A percentile compares a stretch with the other conserved stretches of the same genome.
Evolutionary conservation across 1,140 invertebrate genomes (phyloP).

Genomic region (Probaryconus sp.): DNA sequence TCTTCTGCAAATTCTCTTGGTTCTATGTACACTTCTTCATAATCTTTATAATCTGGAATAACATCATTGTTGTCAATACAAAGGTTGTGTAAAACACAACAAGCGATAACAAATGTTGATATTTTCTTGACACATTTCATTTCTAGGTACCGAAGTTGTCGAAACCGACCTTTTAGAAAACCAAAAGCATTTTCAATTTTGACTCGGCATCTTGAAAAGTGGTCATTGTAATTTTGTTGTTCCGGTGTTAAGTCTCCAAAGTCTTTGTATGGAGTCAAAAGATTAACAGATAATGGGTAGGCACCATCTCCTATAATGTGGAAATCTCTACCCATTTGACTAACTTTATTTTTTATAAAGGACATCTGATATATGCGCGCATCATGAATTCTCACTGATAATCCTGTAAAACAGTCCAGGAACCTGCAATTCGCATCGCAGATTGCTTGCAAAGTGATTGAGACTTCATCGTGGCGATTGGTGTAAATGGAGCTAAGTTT

Average conservation of each 20-base stretch:
- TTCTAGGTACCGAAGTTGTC: too few species aligned
- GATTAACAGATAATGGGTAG: constrained; percentile 3
- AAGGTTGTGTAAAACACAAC: too few species aligned
- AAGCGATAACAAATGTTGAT: too few species aligned
- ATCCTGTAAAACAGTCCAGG: not conserved
- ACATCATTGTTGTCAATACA: too few species aligned
- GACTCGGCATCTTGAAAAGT: too few species aligned
- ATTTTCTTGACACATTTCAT: too few species aligned
- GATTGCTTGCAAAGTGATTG: constrained; percentile 8
- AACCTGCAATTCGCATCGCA: constrained; percentile 7
- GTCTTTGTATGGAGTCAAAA: constrained; percentile 9
- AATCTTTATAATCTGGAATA: too few species aligned
- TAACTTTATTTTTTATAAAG: not conserved
- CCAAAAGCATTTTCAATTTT: too few species aligned
- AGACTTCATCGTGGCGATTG: constrained; percentile 7
- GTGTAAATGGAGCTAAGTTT: not conserved
- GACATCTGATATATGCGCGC: constrained; percentile 5
- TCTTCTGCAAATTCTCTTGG: too few species aligned
- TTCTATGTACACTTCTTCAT: too few species aligned
- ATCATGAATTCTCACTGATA: constrained; percentile 13
- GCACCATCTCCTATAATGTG: constrained; percentile 13
- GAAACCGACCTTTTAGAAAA: too few species aligned
- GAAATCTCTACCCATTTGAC: not conserved
- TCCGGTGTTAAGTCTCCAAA: not conserved
- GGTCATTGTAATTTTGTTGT: too few species aligned